Base-by-base conservation (phyloP, 2,888 invertebrate genomes). In the Drosophila cyrtoloma region DNA sequence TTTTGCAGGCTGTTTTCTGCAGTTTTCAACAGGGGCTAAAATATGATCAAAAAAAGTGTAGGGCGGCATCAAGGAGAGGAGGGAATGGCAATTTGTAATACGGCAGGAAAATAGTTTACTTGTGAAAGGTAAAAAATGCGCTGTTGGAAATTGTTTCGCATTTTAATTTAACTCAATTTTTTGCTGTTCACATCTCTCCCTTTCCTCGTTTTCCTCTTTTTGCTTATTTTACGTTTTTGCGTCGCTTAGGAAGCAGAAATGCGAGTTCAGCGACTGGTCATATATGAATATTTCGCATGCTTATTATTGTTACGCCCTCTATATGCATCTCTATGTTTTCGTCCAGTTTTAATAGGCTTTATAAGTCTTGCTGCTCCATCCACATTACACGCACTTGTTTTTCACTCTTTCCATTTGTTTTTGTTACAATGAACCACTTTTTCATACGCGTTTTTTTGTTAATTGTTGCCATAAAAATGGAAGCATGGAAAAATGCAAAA, bases 161-260 rank as follows among this genome's bases (percentile, higher is more conserved):
- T 75, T 79, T 81, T 59, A 77, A 81, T 86, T 86, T 71, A 79
- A 86, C 76, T 81, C 57, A 26, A 75, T 68, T 72, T 61, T 68
- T 55, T 32, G 2, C 32, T 58, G 5, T 32, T 22, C 50, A 35
- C 26, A 28, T 67, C 47, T 39, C 71, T 51, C 53, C 30, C 33
- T 22, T 5, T 9, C 28, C 22, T 26, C 7, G 30, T 28, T 12
- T 39, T 32, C 30, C 42, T n/a, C n/a, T 61, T 35, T 65, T 71
- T 75, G 52, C 26, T 44, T 67, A 71, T 69, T 79, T 71, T 52
- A 66, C 60, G 71, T 64, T 77, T 67, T 60, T 65, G 55, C 56
- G 7, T 50, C 53, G 56, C 37, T 22, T 35, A 19, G 61, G 47
- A 61, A 61, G 42, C 16, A 26, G 16, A 33, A 47, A 60, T 42